Evolutionary conservation across 2,113 vertebrate species (phyloP), one percentile per base, ranked within the genome.

Genomic region (Perca schrenkii): DNA sequence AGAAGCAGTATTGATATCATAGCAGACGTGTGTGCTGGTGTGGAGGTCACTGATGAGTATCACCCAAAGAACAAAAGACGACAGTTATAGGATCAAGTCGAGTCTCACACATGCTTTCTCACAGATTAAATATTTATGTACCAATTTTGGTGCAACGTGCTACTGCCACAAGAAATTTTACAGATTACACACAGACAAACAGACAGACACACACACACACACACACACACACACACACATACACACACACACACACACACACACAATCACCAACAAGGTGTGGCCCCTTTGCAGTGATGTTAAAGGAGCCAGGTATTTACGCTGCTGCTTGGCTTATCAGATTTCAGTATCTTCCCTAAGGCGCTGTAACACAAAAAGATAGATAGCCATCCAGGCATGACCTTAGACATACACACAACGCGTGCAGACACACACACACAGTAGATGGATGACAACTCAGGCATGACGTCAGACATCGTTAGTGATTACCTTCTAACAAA

Each of bases 321-420:
- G 66, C 87, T 91, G 77, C 77, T 83, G 84, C 86, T 89, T 67
- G 43, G 84, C 89, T 95, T 94, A 95, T 95, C 94, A 94, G 92
- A 93, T 95, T 94, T 93, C 93, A 91, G 89, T 67, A 90, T 77
- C 74, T 88, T 43, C 83, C 94, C 91, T 68, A 47, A 90, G 92
- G 94, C 86, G 49, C 58, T 82, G 87, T 88, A 83, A 88, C 88
- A 93, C 82, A 94, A 94, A 93, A 92, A 94, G 91, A 95, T 85
- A 94, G 91, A 95, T 95, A 91, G 85, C 77, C 87, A 94, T 92
- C 92, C 85, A 93, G 87, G 90, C 88, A 93, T 94, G 94, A 94
- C 93, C 93, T 94, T 83, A 93, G 74, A 89, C 84, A 92, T 50
- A 90, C 80, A 86, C 89, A 85, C 74, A 80, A 19, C 28, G 2